Evolutionary conservation across 37 sponge, comb jelly and placozoan species (phyloP), one percentile per base, ranked within the genome.

Genomic region (Cliona cf. orientalis): DNA sequence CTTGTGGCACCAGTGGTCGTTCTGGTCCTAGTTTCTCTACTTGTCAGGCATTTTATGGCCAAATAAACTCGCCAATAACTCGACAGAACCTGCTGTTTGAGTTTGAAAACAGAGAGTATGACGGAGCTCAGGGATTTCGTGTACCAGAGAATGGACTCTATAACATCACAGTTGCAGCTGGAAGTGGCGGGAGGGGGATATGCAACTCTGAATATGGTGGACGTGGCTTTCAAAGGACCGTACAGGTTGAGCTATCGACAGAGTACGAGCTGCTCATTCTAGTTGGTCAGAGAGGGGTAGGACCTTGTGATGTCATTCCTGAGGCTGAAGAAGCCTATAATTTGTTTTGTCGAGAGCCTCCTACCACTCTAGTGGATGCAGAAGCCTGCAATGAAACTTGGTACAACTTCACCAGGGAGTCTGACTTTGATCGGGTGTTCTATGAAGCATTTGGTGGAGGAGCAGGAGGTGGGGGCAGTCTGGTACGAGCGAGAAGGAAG

Each of bases 131-230:
- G 75, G 69, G 60, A 9, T 83, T 90, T 44, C 1, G 38, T 41
- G 53, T 90, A 1, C 90, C 90, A 0, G 34, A 53, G 26, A 58
- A 70, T 43, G 85, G 74, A 25, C 35, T 58, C 5, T 90, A 90
- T 71, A 79, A 73, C 57, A 63, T 90, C 1, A 84, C 90, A 2
- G 67, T 79, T n/a, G 83, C 90, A 21, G 90, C 85, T 0, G 90
- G 79, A 34, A 7, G 71, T 3, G 90, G 90, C 29, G 90, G 90
- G n/a, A 40, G 42, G 1, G 90, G 90, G 1, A 22, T 90, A 45
- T 90, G 90, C 38, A 84, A 42, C 36, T 49, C 38, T 21, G 22
- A 38, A 38, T 56, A 34, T 40, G 38, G 28, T 33, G 85, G 85
- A 12, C 11, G 22, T 9, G 84, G 90, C 17, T 39, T 57, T 14